phyloP scores from a whole-genome alignment of 2,797 vertebrate species.

The Psittacula echo region DNA sequence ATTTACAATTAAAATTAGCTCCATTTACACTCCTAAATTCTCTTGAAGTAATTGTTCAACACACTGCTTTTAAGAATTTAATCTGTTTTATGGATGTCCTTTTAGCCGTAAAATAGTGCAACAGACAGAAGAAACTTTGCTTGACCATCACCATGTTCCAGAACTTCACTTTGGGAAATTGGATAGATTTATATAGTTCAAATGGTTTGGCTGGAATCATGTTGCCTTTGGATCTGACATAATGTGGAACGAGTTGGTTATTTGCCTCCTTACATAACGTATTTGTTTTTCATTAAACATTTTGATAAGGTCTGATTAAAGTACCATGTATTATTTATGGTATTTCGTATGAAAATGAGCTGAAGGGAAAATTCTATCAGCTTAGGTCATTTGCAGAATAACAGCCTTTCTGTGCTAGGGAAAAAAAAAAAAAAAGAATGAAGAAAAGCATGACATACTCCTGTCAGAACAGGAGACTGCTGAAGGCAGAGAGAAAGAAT shows the following conservation, averaged over 20 bases:
- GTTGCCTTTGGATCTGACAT: constrained; percentile 41
- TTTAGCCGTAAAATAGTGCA: constrained; percentile 7
- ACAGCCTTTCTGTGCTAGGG: constrained; percentile 45
- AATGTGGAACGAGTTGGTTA: constrained; percentile 51
- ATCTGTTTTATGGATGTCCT: constrained; percentile 25
- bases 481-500: constrained; percentile 64
- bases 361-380: constrained; percentile 54
- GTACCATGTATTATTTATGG: constrained; percentile 76
- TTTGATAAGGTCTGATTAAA: constrained; percentile 78
- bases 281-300: constrained; percentile 81
- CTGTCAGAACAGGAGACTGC: constrained; percentile 63
- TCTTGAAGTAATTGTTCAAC: constrained; percentile 32
- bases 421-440: not conserved
- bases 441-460: constrained; percentile 40
- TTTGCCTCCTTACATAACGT: constrained; percentile 68
- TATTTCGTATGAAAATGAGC: constrained; percentile 72
- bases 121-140: constrained; percentile 15
- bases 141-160: constrained; percentile 37
- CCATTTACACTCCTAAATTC: not conserved
- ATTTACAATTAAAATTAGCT: not conserved
- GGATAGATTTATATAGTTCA: not conserved
- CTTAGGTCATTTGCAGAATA: constrained; percentile 54
- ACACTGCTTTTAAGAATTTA: not conserved
- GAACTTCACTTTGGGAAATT: constrained; percentile 59
- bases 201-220: constrained; percentile 13